Evolutionary conservation across 2,888 invertebrate genomes (phyloP), one percentile per base, ranked within the genome.

Genomic region (Netelia melanura): DNA sequence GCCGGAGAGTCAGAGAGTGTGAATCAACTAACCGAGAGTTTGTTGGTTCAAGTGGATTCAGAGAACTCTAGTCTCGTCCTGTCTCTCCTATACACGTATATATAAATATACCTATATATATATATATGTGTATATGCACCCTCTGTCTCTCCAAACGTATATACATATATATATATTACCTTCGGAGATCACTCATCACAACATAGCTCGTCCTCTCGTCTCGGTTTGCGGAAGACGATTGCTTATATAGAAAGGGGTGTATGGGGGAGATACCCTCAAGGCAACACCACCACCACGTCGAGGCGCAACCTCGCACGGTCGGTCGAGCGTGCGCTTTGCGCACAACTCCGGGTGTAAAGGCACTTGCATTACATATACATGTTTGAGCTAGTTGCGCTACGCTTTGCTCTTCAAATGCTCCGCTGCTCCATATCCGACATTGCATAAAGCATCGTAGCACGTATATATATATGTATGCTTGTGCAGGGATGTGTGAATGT

Each of bases 141-240:
- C 25, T 25, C 25, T 25, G 25, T 25, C 25, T 25, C 25, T 25
- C 25, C 2, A 25, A 25, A 25, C 25, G 25, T 25, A 25, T 25
- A 25, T 25, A 25, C 0, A 17, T 17, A 23, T 52, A 61, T 64
- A 21, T 58, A 64, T 62, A 81, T 81, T 44, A 38, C 54, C 38
- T 70, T 64, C 67, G 44, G 74, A 64, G 74, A 84, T 81, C 81
- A 70, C 74, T 81, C 84, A 77, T 71, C 62, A 70, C 56, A 78
- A 77, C 76, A 71, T 56, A 78, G 72, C 64, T 74, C 58, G 78
- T 30, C 61, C 56, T 21, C 70, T 70, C 74, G 68, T 70, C 62
- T 65, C 54, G 67, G 56, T 77, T 77, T 64, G 71, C 58, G 61
- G 54, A 82, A 77, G 64, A 72, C 64, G 76, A 71, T 56, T 80